phyloP scores from a whole-genome alignment of 1,140 invertebrate genomes.

The Manduca sexta region DNA sequence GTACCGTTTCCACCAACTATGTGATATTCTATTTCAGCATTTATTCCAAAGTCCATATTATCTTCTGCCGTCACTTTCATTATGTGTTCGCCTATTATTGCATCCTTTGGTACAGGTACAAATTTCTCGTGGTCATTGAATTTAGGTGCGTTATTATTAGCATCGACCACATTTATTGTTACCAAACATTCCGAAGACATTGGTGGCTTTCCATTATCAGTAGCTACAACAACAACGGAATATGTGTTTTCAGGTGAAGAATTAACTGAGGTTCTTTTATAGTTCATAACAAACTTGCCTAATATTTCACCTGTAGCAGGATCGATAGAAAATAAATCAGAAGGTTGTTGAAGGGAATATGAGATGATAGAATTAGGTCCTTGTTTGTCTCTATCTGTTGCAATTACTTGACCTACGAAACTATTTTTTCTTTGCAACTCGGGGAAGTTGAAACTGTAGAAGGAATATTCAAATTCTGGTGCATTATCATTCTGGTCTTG shows the following conservation, averaged over 20 bases:
- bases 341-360: slow-evolving; percentile 92
- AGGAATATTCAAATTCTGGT: slow-evolving; percentile 90
- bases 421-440: slow-evolving; percentile 86
- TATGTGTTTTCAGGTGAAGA: slow-evolving; percentile 92
- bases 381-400: slow-evolving; percentile 91
- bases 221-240: slow-evolving; percentile 87
- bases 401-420: slow-evolving; percentile 91
- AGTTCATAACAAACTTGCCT: slow-evolving; percentile 87
- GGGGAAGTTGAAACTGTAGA: slow-evolving; percentile 92
- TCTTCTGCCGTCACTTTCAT: slow-evolving; percentile 85
- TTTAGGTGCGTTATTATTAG: slow-evolving; percentile 90
- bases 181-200: slow-evolving; percentile 89
- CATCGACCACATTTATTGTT: slow-evolving; percentile 91
- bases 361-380: slow-evolving; percentile 95
- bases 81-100: slow-evolving; percentile 79
- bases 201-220: slow-evolving; percentile 94
- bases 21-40: slow-evolving; percentile 89
- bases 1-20: slow-evolving; percentile 85
- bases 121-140: slow-evolving; percentile 85
- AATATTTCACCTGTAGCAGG: slow-evolving; percentile 92
- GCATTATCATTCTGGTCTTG: slow-evolving; percentile 97
- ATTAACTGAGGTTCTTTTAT: slow-evolving; percentile 84
- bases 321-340: slow-evolving; percentile 92
- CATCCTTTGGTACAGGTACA: slow-evolving; percentile 87
- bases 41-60: slow-evolving; percentile 86